A percentile compares a stretch with the other conserved stretches of the same genome.
These are phyloP conservation scores for Rhabdophis nuchalis DNA, from an alignment of 2,797 vertebrate genomes.

Conservation along the genomic window DNA sequence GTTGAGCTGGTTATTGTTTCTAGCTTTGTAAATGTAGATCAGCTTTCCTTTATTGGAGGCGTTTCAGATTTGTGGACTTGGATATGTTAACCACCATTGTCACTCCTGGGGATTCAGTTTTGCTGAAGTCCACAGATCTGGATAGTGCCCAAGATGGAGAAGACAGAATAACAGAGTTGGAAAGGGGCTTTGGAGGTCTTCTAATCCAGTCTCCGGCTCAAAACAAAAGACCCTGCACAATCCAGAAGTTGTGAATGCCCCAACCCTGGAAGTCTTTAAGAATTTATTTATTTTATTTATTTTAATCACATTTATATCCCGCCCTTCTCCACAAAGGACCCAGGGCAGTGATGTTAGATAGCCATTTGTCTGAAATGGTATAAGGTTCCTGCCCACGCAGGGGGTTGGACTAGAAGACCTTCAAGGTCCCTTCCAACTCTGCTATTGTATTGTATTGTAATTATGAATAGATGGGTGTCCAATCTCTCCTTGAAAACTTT, in stretches of 20 bases:
- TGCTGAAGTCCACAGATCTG: not conserved
- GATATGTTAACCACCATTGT: not conserved
- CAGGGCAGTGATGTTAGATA: too few species aligned
- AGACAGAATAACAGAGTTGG: not conserved
- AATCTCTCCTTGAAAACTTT: not conserved
- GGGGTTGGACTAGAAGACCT: too few species aligned
- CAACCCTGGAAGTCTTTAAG: too few species aligned
- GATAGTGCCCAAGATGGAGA: not conserved
- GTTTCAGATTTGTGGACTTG: not conserved
- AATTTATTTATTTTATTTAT: too few species aligned
- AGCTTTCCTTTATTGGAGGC: not conserved
- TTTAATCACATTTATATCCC: too few species aligned
- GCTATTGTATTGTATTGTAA: too few species aligned
- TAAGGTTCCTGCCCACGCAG: too few species aligned
- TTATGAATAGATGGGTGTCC: not conserved
- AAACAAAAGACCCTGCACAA: not conserved
- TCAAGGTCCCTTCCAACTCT: too few species aligned
- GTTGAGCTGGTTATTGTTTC: not conserved
- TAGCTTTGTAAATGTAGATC: not conserved
- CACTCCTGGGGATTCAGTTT: not conserved
- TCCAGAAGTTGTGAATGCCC: too few species aligned
- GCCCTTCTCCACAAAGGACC: too few species aligned
- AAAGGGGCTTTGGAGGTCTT: not conserved
- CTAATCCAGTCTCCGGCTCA: not conserved
- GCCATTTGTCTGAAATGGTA: too few species aligned